Evolutionary conservation across 2,797 vertebrate species (phyloP).

Genomic region (Sternarchorhynchus goeldii): DNA sequence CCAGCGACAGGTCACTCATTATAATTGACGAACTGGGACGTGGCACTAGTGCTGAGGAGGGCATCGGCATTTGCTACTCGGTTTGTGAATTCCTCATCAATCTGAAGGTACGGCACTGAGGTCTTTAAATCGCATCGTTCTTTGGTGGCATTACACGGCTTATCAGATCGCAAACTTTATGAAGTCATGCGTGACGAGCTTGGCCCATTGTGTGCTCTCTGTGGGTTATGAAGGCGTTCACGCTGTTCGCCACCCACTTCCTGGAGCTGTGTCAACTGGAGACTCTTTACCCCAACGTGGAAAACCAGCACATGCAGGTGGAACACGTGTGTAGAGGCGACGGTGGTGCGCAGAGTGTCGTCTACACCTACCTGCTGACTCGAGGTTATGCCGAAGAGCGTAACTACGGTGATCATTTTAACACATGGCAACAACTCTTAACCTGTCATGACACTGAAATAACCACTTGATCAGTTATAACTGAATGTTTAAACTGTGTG

Average conservation of each 20-base stretch:
- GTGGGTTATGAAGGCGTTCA: constrained; percentile 83
- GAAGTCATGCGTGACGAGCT: not conserved
- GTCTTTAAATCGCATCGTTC: not conserved
- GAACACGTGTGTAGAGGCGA: constrained; percentile 80
- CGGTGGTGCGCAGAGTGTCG: constrained; percentile 78
- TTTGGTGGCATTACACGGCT: not conserved
- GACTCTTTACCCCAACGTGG: constrained; percentile 89
- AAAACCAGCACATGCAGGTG: constrained; percentile 95
- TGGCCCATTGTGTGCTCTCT: constrained; percentile 25
- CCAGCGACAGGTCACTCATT: constrained; percentile 89
- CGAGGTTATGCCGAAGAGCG: constrained; percentile 89
- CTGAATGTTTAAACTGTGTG: not conserved
- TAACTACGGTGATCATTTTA: constrained; percentile 82
- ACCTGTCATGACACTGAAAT: not conserved
- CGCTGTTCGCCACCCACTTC: constrained; percentile 94
- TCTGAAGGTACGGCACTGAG: constrained; percentile 82
- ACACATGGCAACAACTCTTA: not conserved
- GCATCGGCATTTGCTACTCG: constrained; percentile 93
- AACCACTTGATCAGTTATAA: not conserved
- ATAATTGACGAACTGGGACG: constrained; percentile 96
- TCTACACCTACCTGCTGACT: constrained; percentile 87
- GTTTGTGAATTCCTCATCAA: constrained; percentile 91
- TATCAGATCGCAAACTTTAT: not conserved
- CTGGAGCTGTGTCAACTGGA: constrained; percentile 92
- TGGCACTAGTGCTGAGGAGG: constrained; percentile 95